These are phyloP conservation scores for Mythimna vitellina DNA, from an alignment of 2,888 invertebrate genomes.

Conservation along the genomic window DNA sequence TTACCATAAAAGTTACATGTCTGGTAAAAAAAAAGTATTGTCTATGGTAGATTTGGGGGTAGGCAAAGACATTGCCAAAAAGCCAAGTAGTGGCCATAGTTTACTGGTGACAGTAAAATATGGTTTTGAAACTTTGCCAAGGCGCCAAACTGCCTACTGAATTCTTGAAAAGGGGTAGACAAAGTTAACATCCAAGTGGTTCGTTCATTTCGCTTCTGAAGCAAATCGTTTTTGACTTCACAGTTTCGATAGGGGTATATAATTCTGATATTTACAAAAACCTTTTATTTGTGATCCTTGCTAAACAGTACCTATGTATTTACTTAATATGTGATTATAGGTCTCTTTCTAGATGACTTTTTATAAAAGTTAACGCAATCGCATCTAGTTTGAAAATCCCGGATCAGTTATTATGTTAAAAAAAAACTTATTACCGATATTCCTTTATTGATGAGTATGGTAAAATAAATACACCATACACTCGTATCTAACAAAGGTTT, in stretches of 20 bases:
- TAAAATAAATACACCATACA: too few relatives aligned
- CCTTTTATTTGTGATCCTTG: too few relatives aligned
- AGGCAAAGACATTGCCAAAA: background rate
- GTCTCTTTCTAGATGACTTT: too few relatives aligned
- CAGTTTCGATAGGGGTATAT: background rate
- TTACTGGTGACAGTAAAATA: background rate
- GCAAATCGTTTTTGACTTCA: background rate
- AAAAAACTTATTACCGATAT: too few relatives aligned
- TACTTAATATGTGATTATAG: too few relatives aligned
- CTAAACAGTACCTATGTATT: too few relatives aligned
- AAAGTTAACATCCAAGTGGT: background rate
- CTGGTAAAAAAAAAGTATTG: background rate
- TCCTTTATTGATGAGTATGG: too few relatives aligned
- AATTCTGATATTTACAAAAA: background rate
- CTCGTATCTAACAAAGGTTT: too few relatives aligned
- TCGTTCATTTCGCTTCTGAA: too few relatives aligned
- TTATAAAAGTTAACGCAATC: too few relatives aligned
- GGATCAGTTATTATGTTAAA: too few relatives aligned
- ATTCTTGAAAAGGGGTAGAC: background rate
- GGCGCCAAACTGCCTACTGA: background rate
- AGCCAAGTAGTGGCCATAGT: background rate
- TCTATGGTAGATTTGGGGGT: background rate
- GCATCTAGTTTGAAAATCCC: too few relatives aligned
- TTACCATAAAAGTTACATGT: background rate
- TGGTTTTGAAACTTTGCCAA: constrained; percentile 10